Conservation (phyloP, 2,888 invertebrate genomes). For the Papilio elwesi region DNA sequence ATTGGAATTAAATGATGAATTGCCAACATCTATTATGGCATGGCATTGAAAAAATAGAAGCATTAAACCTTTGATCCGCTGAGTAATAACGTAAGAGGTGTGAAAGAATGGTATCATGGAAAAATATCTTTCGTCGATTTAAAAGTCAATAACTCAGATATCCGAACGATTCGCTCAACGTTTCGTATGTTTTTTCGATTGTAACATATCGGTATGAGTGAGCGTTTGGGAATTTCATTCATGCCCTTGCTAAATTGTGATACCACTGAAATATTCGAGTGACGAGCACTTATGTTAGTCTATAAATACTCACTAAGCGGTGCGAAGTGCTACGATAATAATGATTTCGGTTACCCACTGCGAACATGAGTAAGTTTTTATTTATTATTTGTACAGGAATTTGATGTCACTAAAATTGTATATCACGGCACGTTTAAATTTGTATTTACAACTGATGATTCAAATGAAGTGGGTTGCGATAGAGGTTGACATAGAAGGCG, state of each 20-base stretch:
- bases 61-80: slow-evolving; percentile 17
- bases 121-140: slow-evolving; percentile 8
- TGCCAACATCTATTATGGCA: background rate
- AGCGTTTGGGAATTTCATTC: slow-evolving; percentile 13
- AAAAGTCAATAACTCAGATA: slow-evolving; percentile 16
- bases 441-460: background rate
- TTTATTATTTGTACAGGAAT: too few species aligned
- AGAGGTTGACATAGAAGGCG: too few species aligned
- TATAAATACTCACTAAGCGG: slow-evolving; percentile 2
- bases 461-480: too few species aligned
- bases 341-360: background rate
- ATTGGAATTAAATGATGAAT: background rate
- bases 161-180: background rate
- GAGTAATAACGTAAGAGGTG: slow-evolving; percentile 19
- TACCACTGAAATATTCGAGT: background rate
- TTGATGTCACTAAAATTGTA: background rate
- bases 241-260: background rate
- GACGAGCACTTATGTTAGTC: background rate
- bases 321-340: background rate
- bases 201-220: slow-evolving; percentile 2
- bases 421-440: background rate
- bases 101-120: background rate
- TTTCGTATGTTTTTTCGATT: slow-evolving; percentile 7
- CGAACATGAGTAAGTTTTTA: background rate
- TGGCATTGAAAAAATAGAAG: slow-evolving; percentile 9